Evolutionary conservation across 2,797 vertebrate species (phyloP).

Genomic region (Rhinatrema bivittatum): DNA sequence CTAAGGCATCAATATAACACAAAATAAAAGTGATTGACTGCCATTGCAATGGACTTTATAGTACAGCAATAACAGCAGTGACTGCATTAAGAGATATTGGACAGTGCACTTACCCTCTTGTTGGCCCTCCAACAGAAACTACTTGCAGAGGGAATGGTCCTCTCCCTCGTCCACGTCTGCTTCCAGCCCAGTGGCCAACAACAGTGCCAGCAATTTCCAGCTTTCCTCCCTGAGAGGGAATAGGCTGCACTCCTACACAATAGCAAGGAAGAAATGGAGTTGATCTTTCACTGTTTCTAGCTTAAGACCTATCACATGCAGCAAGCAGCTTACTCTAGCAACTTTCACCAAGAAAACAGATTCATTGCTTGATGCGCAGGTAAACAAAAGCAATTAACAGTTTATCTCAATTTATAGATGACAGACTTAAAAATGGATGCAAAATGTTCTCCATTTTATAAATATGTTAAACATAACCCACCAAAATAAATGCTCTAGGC

Average conservation of each 20-base stretch:
- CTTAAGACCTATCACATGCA: slow-evolving; percentile 2
- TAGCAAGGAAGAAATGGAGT: slow-evolving; percentile 33
- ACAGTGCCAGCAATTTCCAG: slow-evolving; percentile 93
- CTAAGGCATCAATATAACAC: too few species aligned
- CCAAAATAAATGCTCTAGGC: too few species aligned
- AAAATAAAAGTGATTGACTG: too few species aligned
- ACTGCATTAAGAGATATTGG: too few species aligned
- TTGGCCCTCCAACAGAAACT: slow-evolving; percentile 84
- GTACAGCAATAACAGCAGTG: too few species aligned
- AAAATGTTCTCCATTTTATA: too few species aligned
- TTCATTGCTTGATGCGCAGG: background rate
- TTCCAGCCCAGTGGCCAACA: slow-evolving; percentile 90
- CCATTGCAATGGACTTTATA: background rate
- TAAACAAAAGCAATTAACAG: too few species aligned
- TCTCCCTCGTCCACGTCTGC: slow-evolving; percentile 73
- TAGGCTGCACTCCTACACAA: slow-evolving; percentile 72
- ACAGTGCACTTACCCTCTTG: slow-evolving; percentile 76
- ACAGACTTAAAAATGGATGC: too few species aligned
- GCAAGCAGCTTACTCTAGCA: background rate
- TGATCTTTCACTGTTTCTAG: slow-evolving; percentile 27
- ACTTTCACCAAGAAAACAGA: background rate
- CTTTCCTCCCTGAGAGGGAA: slow-evolving; percentile 87
- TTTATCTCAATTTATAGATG: too few species aligned
- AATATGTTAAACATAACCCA: too few species aligned
- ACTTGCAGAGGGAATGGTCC: slow-evolving; percentile 82